phyloP scores from a whole-genome alignment of 2,113 vertebrate species.

The Agelaius phoeniceus region DNA sequence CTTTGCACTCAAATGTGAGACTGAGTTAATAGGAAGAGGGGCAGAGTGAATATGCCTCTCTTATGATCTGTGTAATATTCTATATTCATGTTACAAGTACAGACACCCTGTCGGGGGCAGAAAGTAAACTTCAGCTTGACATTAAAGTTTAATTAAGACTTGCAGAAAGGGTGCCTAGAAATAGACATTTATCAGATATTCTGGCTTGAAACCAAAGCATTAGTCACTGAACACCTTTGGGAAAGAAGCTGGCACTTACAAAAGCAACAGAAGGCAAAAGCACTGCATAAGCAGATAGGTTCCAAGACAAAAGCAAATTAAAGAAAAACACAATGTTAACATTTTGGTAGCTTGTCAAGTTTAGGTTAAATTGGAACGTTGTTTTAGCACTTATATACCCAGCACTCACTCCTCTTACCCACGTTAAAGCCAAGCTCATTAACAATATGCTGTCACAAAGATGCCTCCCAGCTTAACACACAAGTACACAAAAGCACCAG shows the following conservation, averaged over 20 bases:
- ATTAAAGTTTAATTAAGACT: slow-evolving; percentile 85
- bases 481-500: slow-evolving; percentile 74
- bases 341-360: slow-evolving; percentile 30
- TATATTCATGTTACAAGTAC: slow-evolving; percentile 14
- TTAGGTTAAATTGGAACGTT: slow-evolving; percentile 41
- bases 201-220: slow-evolving; percentile 82
- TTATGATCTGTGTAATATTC: neutral
- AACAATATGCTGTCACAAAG: slow-evolving; percentile 35
- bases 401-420: neutral
- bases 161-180: slow-evolving; percentile 76
- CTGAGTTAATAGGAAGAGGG: neutral
- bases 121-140: slow-evolving; percentile 79
- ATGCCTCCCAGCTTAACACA: slow-evolving; percentile 43
- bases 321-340: slow-evolving; percentile 63
- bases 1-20: neutral
- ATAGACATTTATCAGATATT: slow-evolving; percentile 82
- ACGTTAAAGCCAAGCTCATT: slow-evolving; percentile 46
- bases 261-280: slow-evolving; percentile 82
- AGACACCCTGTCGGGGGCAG: slow-evolving; percentile 16
- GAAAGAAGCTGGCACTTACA: slow-evolving; percentile 78
- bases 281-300: slow-evolving; percentile 69
- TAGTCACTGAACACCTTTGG: slow-evolving; percentile 84
- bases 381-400: slow-evolving; percentile 16
- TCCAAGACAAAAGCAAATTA: slow-evolving; percentile 74
- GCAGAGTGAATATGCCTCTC: neutral